Base-by-base conservation (phyloP, 2,888 invertebrate species). In the Pimpla rufipes region DNA sequence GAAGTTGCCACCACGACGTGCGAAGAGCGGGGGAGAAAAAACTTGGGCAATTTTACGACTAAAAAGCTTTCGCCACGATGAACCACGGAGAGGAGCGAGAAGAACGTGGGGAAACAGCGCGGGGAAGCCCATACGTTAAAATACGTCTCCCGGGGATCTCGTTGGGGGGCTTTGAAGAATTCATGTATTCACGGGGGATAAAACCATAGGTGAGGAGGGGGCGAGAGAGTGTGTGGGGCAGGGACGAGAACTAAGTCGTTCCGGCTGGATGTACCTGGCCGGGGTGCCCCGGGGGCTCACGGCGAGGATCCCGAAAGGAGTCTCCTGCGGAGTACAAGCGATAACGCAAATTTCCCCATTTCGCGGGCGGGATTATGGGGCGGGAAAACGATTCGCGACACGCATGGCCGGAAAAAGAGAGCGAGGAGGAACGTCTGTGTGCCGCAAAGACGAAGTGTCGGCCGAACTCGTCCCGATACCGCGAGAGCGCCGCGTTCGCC, bases 281-380 rank as follows among this genome's bases (percentile, higher is more conserved):
- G n/a, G 45, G 23, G 5, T 29, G 5, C 29, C 45, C 66, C 57
- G 23, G 52, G 18, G 52, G 70, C 52, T 52, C 29, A 52, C 21
- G 16, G 40, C 40, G 1, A 21, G 6, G 40, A 52, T 21, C 40
- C 8, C 37, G 8, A 21, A 21, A 37, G 52, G 35, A 52, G 18
- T 52, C 70, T 7, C 52, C 16, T 2, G 21, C 6, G 52, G 50
- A 52, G 42, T 42, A 66, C 40, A 16, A 42, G 45, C 79, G 68
- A 79, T 82, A 79, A 75, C 70, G 75, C 70, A 79, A 79, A 79
- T 82, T 82, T 82, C 23, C 64, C 75, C 62, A 79, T 74, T 52
- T 78, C 45, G 73, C 40, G 35, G 62, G 64, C 10, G 18, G 71
- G 68, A 67, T 68, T 66, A 82, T 67, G 40, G 57, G 21, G 35